Evolutionary conservation across 2,797 vertebrate species (phyloP).

Genomic region (Cuniculus paca): DNA sequence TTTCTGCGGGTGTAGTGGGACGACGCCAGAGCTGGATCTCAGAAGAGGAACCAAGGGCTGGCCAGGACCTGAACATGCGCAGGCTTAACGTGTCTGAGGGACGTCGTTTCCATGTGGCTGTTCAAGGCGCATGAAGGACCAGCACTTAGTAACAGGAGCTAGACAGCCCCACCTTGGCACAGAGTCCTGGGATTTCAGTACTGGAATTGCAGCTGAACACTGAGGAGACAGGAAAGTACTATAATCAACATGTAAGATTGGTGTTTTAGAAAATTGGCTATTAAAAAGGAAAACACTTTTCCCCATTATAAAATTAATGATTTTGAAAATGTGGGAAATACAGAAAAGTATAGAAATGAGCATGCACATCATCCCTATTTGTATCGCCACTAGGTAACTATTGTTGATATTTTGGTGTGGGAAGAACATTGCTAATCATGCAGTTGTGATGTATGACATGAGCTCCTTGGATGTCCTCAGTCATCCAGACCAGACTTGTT

Average conservation of each 20-base stretch:
- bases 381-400: neutral
- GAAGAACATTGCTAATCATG: neutral
- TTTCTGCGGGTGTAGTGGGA: neutral
- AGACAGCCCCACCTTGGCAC: neutral
- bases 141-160: neutral
- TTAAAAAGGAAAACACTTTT: neutral
- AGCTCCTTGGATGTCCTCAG: too few species aligned
- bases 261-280: neutral
- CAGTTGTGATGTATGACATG: rapidly evolving
- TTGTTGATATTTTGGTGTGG: neutral
- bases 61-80: neutral
- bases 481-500: rapidly evolving
- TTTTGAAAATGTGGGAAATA: slow-evolving; percentile 67
- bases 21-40: neutral
- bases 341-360: slow-evolving; percentile 39
- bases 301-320: slow-evolving; percentile 26
- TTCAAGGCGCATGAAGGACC: neutral
- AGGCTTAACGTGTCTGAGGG: neutral
- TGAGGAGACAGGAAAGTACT: neutral
- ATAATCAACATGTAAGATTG: neutral
- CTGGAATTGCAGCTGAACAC: neutral
- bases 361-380: neutral
- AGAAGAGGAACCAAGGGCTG: neutral
- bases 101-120: neutral
- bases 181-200: rapidly evolving